Conservation (phyloP, 2,797 vertebrate genomes). For the Crenuchus spilurus region DNA sequence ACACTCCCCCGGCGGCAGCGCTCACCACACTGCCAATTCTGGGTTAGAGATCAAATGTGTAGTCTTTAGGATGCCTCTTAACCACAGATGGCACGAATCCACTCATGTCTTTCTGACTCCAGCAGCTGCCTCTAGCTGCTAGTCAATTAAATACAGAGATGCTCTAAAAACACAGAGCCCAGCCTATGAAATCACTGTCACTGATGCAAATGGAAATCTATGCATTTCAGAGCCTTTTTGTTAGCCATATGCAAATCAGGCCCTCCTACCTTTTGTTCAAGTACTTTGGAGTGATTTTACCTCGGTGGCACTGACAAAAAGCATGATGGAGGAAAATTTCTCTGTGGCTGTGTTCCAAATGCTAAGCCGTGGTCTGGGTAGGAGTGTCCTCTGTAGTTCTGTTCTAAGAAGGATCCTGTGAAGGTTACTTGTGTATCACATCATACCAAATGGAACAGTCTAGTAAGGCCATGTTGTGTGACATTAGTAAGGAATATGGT, state of each 20-base stretch:
- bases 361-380: too few species aligned
- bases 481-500: too few species aligned
- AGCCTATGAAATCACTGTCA: slow-evolving; percentile 15
- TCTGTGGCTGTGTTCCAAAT: too few species aligned
- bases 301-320: neutral
- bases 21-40: slow-evolving; percentile 37
- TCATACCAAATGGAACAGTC: too few species aligned
- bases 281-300: slow-evolving; percentile 14
- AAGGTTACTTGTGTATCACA: too few species aligned
- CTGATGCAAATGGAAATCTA: slow-evolving; percentile 25
- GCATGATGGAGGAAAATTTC: neutral
- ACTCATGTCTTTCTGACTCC: slow-evolving; percentile 20
- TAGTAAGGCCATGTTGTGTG: too few species aligned
- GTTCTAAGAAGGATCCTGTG: too few species aligned
- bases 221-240: slow-evolving; percentile 7
- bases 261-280: neutral
- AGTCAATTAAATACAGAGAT: slow-evolving; percentile 36
- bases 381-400: too few species aligned
- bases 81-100: slow-evolving; percentile 42
- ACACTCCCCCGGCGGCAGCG: slow-evolving; percentile 38
- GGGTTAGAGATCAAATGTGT: slow-evolving; percentile 35
- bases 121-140: slow-evolving; percentile 32
- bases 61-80: slow-evolving; percentile 34
- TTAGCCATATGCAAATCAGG: slow-evolving; percentile 1
- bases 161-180: neutral